Conservation (phyloP, 2,797 vertebrate genomes). For the Macropus fuliginosus region DNA sequence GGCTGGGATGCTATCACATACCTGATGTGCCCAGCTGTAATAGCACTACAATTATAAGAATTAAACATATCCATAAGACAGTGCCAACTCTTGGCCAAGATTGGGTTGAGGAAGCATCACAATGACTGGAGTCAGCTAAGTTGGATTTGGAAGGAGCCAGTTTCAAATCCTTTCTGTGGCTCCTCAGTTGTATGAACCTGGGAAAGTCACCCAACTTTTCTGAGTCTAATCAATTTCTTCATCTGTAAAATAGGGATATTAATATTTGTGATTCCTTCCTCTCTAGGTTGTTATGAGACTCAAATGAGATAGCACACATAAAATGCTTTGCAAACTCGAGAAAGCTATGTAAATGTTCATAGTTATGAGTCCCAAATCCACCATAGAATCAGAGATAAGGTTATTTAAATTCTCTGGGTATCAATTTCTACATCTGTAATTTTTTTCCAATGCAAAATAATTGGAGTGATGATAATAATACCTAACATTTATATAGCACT, state of each 20-base stretch:
- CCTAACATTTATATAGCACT: background rate
- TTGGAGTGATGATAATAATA: background rate
- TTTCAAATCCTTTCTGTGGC: background rate
- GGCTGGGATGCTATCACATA: background rate
- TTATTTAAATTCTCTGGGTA: background rate
- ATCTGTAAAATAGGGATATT: background rate
- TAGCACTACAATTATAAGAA: background rate
- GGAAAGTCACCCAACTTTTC: background rate
- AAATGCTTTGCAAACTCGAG: background rate
- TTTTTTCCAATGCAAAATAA: background rate
- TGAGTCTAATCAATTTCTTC: background rate
- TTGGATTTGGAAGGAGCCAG: background rate
- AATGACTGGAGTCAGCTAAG: background rate
- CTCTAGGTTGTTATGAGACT: background rate
- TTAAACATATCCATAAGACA: background rate
- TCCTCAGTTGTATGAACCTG: background rate
- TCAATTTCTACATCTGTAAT: background rate
- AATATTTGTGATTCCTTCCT: background rate
- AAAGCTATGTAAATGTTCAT: background rate
- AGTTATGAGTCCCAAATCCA: background rate
- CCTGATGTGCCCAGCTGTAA: background rate
- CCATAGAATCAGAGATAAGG: background rate
- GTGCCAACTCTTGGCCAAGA: background rate
- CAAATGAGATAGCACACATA: background rate
- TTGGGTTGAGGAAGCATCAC: background rate